Conservation (phyloP, 2,888 invertebrate species). For the Epinotia brunnichana region DNA sequence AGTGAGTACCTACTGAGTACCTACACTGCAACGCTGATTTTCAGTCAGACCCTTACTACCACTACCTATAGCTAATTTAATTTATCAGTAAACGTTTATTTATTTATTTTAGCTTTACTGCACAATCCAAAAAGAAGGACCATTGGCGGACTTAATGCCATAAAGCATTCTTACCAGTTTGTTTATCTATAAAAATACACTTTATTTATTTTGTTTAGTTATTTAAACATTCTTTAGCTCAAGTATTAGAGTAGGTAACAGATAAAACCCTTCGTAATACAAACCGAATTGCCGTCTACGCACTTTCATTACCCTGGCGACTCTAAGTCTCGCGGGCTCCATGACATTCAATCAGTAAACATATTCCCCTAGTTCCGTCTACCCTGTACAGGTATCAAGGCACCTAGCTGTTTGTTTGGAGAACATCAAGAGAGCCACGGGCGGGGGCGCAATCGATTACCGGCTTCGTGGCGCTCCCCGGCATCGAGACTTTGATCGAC, state of each 20-base stretch:
- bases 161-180: no score
- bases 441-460: constrained; percentile 60
- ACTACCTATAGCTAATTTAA: no score
- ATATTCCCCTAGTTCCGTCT: constrained; percentile 41
- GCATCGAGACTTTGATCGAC: constrained; percentile 69
- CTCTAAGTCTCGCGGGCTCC: constrained; percentile 10
- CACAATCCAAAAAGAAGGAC: no score
- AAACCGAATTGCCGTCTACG: neutral
- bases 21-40: no score
- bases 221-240: no score
- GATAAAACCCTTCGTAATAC: constrained; percentile 8
- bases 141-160: no score
- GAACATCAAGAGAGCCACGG: constrained; percentile 53
- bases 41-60: no score
- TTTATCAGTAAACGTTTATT: neutral
- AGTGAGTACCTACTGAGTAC: no score
- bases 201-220: no score
- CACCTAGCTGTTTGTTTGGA: constrained; percentile 53
- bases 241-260: neutral
- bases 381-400: constrained; percentile 49
- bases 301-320: constrained; percentile 5
- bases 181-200: no score
- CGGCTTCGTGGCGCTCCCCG: constrained; percentile 65
- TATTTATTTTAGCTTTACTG: no score
- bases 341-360: constrained; percentile 20